Conservation (phyloP, 2,797 vertebrate species). For the Paramormyrops hopkinsi region DNA sequence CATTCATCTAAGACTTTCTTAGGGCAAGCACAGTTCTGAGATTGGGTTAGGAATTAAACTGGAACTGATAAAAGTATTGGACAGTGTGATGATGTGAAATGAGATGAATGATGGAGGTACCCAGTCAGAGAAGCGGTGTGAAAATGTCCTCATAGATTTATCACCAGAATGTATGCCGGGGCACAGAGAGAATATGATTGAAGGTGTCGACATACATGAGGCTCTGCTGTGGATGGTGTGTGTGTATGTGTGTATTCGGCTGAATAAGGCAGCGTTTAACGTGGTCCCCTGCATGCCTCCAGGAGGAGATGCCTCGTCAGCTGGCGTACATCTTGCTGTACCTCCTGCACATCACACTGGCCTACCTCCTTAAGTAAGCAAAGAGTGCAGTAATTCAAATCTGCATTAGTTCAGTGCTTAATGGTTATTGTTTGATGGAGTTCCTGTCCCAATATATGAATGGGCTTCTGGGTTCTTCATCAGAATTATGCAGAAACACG, state of each 20-base stretch:
- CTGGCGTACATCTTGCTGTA: constrained; percentile 87
- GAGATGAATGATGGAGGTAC: neutral
- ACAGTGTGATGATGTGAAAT: neutral
- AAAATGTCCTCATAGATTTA: neutral
- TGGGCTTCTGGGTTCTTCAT: neutral
- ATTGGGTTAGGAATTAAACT: neutral
- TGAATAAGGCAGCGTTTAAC: neutral
- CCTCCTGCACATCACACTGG: constrained; percentile 81
- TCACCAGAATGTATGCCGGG: neutral
- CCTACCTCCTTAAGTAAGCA: constrained; percentile 86
- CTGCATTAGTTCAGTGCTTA: neutral
- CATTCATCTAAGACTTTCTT: neutral
- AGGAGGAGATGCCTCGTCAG: constrained; percentile 95
- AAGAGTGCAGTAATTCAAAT: neutral
- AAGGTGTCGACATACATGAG: neutral
- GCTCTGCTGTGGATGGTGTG: neutral
- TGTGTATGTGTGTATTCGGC: neutral
- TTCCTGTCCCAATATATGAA: neutral
- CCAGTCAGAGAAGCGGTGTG: neutral
- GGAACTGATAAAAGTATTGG: neutral
- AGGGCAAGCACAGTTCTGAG: neutral
- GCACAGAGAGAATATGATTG: neutral
- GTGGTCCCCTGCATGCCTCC: constrained; percentile 12
- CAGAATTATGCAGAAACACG: neutral
- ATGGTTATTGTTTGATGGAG: neutral